Percentiles rank a stretch among this genome's conserved stretches.
These are phyloP conservation scores for Coptotermes formosanus DNA, from an alignment of 1,140 invertebrate species.

Conservation along the genomic window DNA sequence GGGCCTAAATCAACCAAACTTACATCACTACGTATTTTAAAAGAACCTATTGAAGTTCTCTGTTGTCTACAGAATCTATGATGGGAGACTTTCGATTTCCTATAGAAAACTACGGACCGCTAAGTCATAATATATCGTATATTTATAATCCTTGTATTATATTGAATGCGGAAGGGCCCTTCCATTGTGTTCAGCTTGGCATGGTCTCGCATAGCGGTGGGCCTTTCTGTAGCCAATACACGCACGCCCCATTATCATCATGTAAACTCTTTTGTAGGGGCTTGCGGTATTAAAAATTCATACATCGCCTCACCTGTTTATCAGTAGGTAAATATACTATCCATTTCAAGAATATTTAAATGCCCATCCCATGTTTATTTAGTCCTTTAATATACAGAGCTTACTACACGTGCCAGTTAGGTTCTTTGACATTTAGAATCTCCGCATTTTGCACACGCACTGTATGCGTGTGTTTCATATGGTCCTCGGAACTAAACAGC, in stretches of 20 bases:
- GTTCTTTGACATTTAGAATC: too few relatives aligned
- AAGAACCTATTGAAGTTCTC: neutral
- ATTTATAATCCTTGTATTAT: conserved; percentile 6
- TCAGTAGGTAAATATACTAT: neutral
- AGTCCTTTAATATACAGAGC: too few relatives aligned
- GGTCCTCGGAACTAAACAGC: too few relatives aligned
- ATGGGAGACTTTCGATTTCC: neutral
- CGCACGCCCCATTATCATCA: conserved; percentile 6
- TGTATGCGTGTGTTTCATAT: too few relatives aligned
- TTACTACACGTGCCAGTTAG: too few relatives aligned
- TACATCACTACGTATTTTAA: neutral
- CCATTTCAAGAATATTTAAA: neutral
- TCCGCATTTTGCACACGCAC: too few relatives aligned
- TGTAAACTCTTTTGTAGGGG: conserved; percentile 1
- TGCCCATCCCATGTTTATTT: too few relatives aligned
- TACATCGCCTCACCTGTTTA: neutral
- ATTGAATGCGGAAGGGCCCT: neutral
- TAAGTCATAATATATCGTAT: conserved; percentile 10
- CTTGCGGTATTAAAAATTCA: conserved; percentile 17
- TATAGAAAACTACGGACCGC: neutral
- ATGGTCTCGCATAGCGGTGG: too few relatives aligned
- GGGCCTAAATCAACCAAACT: neutral
- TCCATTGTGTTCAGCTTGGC: neutral
- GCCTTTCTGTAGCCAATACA: neutral
- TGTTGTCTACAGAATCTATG: neutral